phyloP scores from a whole-genome alignment of 2,797 vertebrate genomes.

The Morus bassanus region DNA sequence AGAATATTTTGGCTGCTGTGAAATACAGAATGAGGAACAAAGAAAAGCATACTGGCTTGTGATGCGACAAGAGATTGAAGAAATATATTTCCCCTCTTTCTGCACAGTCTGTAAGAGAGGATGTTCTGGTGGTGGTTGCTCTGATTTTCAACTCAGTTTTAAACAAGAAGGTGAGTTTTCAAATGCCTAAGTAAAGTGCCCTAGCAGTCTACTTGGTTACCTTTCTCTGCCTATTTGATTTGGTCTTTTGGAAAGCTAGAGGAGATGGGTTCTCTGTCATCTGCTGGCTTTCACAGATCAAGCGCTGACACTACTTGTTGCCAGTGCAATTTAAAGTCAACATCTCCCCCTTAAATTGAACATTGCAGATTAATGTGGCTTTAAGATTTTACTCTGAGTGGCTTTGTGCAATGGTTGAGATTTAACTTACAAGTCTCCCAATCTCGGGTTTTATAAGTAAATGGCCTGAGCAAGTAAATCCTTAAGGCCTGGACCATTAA shows the following conservation, averaged over 20 bases:
- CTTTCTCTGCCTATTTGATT: not conserved
- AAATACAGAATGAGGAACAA: not conserved
- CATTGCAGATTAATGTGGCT: not conserved
- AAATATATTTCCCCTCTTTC: not conserved
- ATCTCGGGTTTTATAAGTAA: not conserved
- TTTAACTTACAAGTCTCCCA: not conserved
- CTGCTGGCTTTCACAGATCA: not conserved
- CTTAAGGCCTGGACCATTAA: not conserved
- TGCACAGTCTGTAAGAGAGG: not conserved
- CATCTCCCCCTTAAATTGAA: not conserved
- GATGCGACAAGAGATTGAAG: not conserved
- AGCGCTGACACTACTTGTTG: not conserved
- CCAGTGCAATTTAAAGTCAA: not conserved
- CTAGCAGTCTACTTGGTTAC: not conserved
- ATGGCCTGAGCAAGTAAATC: not conserved
- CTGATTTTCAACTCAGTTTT: not conserved
- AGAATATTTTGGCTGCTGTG: not conserved
- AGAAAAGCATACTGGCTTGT: not conserved
- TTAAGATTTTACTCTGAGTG: not conserved
- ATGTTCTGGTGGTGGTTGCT: not conserved
- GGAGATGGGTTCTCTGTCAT: not conserved
- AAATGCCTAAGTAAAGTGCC: not conserved
- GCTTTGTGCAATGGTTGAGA: not conserved
- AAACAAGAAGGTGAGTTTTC: not conserved
- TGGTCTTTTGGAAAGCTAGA: not conserved